phyloP scores from a whole-genome alignment of 2,113 vertebrate species.

The Micronycteris hirsuta region DNA sequence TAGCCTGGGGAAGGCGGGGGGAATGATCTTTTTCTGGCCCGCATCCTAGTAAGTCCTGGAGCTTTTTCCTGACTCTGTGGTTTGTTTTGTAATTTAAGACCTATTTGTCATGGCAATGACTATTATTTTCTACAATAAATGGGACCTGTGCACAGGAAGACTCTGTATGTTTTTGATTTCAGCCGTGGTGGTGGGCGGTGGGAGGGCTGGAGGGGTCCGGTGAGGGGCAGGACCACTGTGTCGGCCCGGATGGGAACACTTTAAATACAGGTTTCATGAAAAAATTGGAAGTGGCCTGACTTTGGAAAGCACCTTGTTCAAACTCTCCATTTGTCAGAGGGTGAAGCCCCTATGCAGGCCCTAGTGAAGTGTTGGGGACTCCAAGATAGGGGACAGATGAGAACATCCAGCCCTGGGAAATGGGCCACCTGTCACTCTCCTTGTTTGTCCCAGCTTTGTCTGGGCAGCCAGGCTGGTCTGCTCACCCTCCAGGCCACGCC shows the following conservation, averaged over 20 bases:
- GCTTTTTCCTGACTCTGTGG: neutral
- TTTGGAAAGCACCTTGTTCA: neutral
- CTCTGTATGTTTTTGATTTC: neutral
- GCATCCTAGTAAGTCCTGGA: neutral
- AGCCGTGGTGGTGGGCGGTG: neutral
- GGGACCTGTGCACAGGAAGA: slow-evolving; percentile 30
- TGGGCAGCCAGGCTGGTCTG: neutral
- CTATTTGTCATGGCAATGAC: slow-evolving; percentile 52
- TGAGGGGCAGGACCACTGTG: too few relatives aligned
- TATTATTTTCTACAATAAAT: slow-evolving; percentile 78
- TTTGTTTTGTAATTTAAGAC: slow-evolving; percentile 70
- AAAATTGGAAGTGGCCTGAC: neutral
- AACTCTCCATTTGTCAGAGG: neutral
- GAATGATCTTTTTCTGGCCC: neutral
- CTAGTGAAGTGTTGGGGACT: neutral
- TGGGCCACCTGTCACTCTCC: too few relatives aligned
- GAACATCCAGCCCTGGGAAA: too few relatives aligned
- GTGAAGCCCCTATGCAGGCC: neutral
- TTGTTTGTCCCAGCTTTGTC: neutral
- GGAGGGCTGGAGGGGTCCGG: neutral
- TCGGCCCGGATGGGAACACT: neutral
- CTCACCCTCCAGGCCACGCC: neutral
- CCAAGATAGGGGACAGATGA: neutral
- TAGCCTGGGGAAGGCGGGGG: neutral
- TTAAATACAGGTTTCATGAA: neutral